A percentile compares a stretch with the other conserved stretches of the same genome.
Evolutionary conservation across 1,140 invertebrate species (phyloP).

Genomic region (Trachymyrmex cornetzi): DNA sequence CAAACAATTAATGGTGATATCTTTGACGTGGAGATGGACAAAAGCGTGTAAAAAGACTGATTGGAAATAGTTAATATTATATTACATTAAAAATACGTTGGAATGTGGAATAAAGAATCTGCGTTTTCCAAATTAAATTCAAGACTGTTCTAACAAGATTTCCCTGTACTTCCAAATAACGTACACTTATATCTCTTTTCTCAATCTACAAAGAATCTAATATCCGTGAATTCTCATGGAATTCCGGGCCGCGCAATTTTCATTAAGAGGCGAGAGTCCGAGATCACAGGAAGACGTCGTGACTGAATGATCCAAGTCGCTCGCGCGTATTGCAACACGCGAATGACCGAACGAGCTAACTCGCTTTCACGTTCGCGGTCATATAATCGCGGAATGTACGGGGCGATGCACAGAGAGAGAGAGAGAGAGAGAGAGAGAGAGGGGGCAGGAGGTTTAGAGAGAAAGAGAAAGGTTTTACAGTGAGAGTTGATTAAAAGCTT

Average conservation of each 20-base stretch:
- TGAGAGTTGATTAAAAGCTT: slow-evolving; percentile 77
- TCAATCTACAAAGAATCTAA: neutral
- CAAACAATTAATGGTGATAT: too few relatives aligned
- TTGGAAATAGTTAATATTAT: too few relatives aligned
- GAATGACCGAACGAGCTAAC: neutral
- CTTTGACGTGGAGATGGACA: too few relatives aligned
- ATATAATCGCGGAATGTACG: slow-evolving; percentile 30
- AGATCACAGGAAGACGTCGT: slow-evolving; percentile 34
- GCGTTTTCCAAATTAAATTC: too few relatives aligned
- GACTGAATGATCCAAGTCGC: slow-evolving; percentile 36
- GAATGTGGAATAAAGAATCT: too few relatives aligned
- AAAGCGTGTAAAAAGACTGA: too few relatives aligned
- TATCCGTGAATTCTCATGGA: neutral
- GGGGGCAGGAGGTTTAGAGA: neutral
- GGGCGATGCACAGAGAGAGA: neutral
- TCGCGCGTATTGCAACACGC: slow-evolving; percentile 30
- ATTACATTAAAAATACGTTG: too few relatives aligned
- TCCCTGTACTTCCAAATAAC: too few relatives aligned
- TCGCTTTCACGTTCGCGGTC: slow-evolving; percentile 53
- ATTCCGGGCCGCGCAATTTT: slow-evolving; percentile 24
- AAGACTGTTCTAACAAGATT: too few relatives aligned
- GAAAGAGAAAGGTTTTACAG: slow-evolving; percentile 50
- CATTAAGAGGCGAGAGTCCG: slow-evolving; percentile 29
- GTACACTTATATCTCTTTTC: too few relatives aligned
- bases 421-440: neutral